A percentile compares a stretch with the other conserved stretches of the same genome.
These are phyloP conservation scores for Nothocercus nigrocapillus DNA, from an alignment of 2,113 vertebrate species.

Conservation along the genomic window DNA sequence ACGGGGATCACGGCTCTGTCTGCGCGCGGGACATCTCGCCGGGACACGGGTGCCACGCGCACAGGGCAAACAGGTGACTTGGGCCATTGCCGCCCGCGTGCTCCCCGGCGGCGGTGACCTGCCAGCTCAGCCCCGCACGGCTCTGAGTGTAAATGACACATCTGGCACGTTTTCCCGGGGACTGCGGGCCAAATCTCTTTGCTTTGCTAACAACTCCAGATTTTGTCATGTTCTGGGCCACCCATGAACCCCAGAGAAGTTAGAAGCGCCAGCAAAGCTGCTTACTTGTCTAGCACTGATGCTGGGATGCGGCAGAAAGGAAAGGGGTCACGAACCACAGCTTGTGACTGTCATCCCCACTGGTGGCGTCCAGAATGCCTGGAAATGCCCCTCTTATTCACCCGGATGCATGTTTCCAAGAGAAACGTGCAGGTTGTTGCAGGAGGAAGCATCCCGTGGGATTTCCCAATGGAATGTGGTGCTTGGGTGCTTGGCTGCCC, in stretches of 20 bases:
- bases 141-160: conserved; percentile 7
- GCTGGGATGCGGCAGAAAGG: fast-evolving
- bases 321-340: not conserved
- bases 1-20: fast-evolving
- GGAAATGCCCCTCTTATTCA: not conserved
- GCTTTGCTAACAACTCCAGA: not conserved
- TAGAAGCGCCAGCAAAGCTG: not conserved
- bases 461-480: not conserved
- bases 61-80: not conserved
- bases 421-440: not conserved
- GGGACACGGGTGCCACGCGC: not conserved
- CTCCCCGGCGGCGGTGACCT: not conserved
- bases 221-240: conserved; percentile 10
- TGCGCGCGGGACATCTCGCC: fast-evolving
- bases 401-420: not conserved
- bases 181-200: conserved; percentile 1
- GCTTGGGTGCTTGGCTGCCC: not conserved
- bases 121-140: not conserved
- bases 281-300: not conserved
- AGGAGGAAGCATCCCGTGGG: not conserved
- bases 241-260: not conserved
- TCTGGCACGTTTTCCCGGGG: conserved; percentile 24
- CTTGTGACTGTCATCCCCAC: not conserved
- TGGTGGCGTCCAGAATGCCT: not conserved
- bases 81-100: not conserved